phyloP scores from a whole-genome alignment of 1,140 invertebrate species.

The Myzus persicae region DNA sequence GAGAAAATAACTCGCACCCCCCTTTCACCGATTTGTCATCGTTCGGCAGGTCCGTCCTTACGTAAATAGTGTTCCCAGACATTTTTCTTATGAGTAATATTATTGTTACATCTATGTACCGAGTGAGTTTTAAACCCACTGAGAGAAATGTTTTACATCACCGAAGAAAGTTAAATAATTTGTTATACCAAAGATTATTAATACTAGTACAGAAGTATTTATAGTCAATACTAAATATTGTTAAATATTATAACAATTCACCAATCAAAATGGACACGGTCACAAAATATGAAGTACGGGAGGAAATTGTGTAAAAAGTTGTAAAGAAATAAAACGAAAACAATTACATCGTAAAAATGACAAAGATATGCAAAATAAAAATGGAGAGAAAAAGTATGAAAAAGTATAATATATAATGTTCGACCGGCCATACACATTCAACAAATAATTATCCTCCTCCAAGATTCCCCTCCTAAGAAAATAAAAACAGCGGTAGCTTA shows the following conservation, averaged over 20 bases:
- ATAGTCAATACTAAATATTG: too few species aligned
- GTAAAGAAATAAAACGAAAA: neutral
- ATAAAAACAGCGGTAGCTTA: neutral
- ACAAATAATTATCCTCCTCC: neutral
- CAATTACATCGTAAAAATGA: neutral
- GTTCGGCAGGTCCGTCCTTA: neutral
- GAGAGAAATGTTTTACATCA: neutral
- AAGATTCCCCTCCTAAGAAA: neutral
- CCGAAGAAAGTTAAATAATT: neutral
- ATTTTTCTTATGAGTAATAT: neutral
- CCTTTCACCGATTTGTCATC: neutral
- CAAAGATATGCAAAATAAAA: too few species aligned
- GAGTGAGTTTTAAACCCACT: neutral
- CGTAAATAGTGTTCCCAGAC: neutral
- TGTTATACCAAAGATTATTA: neutral
- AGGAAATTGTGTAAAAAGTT: neutral
- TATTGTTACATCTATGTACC: neutral
- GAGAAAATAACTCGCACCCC: neutral
- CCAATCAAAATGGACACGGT: neutral
- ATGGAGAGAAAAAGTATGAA: neutral
- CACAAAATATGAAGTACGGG: neutral
- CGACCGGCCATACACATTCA: neutral
- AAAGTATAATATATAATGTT: neutral
- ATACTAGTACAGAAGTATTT: too few species aligned
- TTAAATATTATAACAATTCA: neutral